Percentiles rank a stretch among this genome's conserved stretches.
Evolutionary conservation across 2,113 vertebrate genomes (phyloP).

Genomic region (Eidolon helvum): DNA sequence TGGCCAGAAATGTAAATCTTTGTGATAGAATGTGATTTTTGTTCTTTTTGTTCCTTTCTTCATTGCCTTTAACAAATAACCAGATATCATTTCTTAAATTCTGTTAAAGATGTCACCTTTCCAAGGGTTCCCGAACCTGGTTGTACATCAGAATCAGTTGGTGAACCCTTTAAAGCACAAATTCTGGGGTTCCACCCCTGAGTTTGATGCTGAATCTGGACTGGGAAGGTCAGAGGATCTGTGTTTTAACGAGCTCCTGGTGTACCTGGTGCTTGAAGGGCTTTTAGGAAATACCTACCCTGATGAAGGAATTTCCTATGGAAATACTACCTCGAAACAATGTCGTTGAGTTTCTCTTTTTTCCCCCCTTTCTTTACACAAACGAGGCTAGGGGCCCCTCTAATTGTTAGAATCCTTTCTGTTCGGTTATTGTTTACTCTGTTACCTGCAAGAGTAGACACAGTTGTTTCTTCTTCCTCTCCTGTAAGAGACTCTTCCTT

Average conservation of each 20-base stretch:
- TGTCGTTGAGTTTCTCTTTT: fast-evolving
- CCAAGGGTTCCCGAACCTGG: not conserved
- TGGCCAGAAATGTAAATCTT: not conserved
- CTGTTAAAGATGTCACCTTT: not conserved
- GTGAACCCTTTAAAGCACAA: not conserved
- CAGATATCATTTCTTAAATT: not conserved
- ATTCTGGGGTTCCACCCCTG: not conserved
- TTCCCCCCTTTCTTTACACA: not conserved
- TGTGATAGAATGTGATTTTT: not conserved
- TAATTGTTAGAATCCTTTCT: not conserved
- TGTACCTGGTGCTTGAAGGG: not conserved
- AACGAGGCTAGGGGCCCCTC: not conserved
- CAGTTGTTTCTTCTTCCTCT: not conserved
- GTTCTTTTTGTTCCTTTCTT: not conserved
- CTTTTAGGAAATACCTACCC: not conserved
- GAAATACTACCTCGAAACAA: not conserved
- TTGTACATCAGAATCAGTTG: not conserved
- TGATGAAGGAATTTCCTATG: not conserved
- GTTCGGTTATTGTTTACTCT: not conserved
- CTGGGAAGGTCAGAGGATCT: not conserved
- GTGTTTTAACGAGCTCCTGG: not conserved
- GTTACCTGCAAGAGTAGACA: not conserved
- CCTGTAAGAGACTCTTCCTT: not conserved
- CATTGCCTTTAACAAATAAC: not conserved
- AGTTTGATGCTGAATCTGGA: not conserved